These are phyloP conservation scores for Xenopus borealis DNA, from an alignment of 2,113 vertebrate species.

Conservation along the genomic window DNA sequence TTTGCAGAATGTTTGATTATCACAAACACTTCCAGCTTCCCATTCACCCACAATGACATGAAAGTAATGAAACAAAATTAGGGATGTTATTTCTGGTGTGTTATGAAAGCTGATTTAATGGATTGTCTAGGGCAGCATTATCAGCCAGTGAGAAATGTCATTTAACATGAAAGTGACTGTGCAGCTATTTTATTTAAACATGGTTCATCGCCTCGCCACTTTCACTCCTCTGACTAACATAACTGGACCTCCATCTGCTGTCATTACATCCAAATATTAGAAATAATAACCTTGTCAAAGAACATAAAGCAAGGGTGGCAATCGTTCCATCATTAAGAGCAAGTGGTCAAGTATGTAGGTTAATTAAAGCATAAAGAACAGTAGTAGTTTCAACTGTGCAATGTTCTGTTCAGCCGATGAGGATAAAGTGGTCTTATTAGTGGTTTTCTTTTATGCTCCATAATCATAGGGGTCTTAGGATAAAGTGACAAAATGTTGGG, in stretches of 20 bases:
- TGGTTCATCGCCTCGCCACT: background rate
- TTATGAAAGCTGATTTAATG: slow-evolving; percentile 21
- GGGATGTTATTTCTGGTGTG: slow-evolving; percentile 29
- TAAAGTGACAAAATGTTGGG: background rate
- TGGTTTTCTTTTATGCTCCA: background rate
- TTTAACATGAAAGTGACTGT: slow-evolving; percentile 29
- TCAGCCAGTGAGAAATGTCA: slow-evolving; percentile 23
- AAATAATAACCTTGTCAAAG: slow-evolving; percentile 37
- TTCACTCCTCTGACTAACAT: slow-evolving; percentile 28
- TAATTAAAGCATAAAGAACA: slow-evolving; percentile 16
- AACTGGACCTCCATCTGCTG: slow-evolving; percentile 34
- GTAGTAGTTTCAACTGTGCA: no score
- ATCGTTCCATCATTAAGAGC: slow-evolving; percentile 21
- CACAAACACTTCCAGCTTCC: background rate
- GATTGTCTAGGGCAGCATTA: slow-evolving; percentile 12
- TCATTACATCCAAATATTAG: slow-evolving; percentile 28
- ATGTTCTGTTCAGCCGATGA: no score
- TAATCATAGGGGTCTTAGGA: background rate
- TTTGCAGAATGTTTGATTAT: background rate
- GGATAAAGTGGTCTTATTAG: background rate
- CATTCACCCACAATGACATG: background rate
- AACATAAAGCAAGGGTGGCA: slow-evolving; percentile 18
- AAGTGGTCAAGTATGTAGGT: slow-evolving; percentile 18
- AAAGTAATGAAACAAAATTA: slow-evolving; percentile 31
- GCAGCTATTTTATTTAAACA: slow-evolving; percentile 2